Evolutionary conservation across 2,113 vertebrate genomes (phyloP).

Genomic region (Myiozetetes cayanensis): DNA sequence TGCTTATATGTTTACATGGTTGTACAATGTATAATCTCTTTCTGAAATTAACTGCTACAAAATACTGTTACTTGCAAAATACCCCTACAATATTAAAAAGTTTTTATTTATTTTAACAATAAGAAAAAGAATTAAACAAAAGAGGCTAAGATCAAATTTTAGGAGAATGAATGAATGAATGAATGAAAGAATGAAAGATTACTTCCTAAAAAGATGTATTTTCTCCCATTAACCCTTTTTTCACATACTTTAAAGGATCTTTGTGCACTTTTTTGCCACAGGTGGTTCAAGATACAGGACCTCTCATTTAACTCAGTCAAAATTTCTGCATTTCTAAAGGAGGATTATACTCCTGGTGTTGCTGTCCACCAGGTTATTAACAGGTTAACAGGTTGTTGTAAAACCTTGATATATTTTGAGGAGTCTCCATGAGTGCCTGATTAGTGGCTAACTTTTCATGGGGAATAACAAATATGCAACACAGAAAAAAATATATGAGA

Average conservation of each 20-base stretch:
- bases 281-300: background rate
- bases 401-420: background rate
- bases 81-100: background rate
- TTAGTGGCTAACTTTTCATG: background rate
- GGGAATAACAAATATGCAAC: background rate
- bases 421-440: background rate
- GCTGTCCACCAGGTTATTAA: no score
- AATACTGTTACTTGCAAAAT: background rate
- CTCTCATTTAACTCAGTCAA: background rate
- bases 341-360: background rate
- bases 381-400: background rate
- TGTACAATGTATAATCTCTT: background rate
- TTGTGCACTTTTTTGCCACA: background rate
- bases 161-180: background rate
- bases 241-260: background rate
- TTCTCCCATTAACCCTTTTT: background rate
- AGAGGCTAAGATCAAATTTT: background rate
- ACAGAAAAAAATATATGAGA: fast-evolving
- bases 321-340: background rate
- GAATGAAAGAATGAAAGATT: background rate
- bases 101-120: background rate
- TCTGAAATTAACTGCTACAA: background rate
- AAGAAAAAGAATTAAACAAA: background rate
- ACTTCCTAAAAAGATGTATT: background rate
- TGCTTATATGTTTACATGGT: no score